phyloP scores from a whole-genome alignment of 2,888 invertebrate genomes.

The Caenorhabditis drosophilae region DNA sequence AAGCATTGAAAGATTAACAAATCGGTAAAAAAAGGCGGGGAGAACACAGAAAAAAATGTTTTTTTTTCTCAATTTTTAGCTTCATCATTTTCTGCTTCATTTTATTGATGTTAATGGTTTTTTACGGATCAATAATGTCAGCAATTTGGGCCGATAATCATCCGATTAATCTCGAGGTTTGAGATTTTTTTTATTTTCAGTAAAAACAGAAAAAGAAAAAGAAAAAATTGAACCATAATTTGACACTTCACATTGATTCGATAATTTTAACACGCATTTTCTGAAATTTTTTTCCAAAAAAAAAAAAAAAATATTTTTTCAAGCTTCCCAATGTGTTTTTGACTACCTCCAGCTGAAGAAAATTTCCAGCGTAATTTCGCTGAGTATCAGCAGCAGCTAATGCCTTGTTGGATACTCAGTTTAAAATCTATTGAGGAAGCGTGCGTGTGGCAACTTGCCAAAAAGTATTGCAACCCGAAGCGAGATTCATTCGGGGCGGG shows the following conservation, averaged over 20 bases:
- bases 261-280: too few species aligned
- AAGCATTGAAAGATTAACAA: conserved; percentile 88
- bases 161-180: conserved; percentile 13
- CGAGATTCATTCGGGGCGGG: too few species aligned
- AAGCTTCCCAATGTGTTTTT: neutral
- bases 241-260: conserved; percentile 5
- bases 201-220: neutral
- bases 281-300: too few species aligned
- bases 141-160: conserved; percentile 28
- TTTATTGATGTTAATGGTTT: conserved; percentile 80
- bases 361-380: too few species aligned
- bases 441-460: too few species aligned
- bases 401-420: too few species aligned
- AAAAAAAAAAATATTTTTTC: neutral
- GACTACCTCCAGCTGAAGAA: too few species aligned
- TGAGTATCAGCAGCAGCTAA: too few species aligned
- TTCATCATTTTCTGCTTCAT: conserved; percentile 78
- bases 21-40: conserved; percentile 71
- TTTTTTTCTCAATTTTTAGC: conserved; percentile 14
- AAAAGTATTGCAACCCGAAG: too few species aligned
- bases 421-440: too few species aligned
- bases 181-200: conserved; percentile 3
- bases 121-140: conserved; percentile 76
- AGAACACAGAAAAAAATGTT: neutral
- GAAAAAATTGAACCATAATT: neutral